Evolutionary conservation across 2,888 invertebrate genomes (phyloP), one percentile per base, ranked within the genome.

Genomic region (Drosophila kanekoi): DNA sequence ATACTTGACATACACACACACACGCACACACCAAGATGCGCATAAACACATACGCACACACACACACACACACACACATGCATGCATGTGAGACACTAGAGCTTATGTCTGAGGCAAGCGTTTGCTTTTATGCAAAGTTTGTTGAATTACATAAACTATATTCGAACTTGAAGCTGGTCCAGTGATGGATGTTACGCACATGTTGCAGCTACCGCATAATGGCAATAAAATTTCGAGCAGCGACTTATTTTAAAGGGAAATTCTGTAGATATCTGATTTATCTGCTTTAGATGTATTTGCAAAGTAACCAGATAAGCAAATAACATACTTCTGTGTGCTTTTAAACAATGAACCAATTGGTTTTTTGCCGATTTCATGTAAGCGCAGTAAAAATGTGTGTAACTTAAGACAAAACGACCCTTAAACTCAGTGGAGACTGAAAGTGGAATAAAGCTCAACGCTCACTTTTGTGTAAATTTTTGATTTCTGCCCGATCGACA

Each of bases 81-180:
- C n/a, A 32, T 37, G 54, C 20, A 32, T 33, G 20, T 47, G 62
- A 60, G 60, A 37, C 33, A 43, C 57, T 18, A 56, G 43, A 28
- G 52, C 18, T 37, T 18, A 77, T 68, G 85, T 66, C 72, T 49
- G 33, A 48, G 54, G 45, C 47, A 52, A 48, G 58, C 61, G 65
- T 59, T 74, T 57, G 72, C 61, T 72, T 71, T 68, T 85, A 82
- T 87, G 88, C 86, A 82, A 87, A 82, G 60, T 80, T 77, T 40
- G 59, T 32, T 59, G 69, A 88, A 74, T 86, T 79, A 72, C 66
- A 54, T 56, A 72, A 79, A 64, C 53, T 68, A 63, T 53, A 67
- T 65, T 79, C 66, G 66, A 82, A 79, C 59, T 53, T 67, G 40
- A 56, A 44, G 71, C 79, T 38, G 40, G 54, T 59, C 66, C 41